phyloP scores from a whole-genome alignment of 2,113 vertebrate species.

The Uria lomvia region DNA sequence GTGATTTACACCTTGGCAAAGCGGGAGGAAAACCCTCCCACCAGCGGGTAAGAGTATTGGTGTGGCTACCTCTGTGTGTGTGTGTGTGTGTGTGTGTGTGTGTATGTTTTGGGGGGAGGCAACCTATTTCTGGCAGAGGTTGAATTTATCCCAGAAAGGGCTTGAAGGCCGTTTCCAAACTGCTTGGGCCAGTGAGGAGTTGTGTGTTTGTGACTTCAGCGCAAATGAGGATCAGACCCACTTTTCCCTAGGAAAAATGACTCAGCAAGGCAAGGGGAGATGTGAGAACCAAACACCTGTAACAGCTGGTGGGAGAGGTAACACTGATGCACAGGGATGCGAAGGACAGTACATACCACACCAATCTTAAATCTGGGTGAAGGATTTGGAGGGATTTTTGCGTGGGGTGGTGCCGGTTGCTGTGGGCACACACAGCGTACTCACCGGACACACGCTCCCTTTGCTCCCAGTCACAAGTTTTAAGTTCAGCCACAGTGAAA shows the following conservation, averaged over 20 bases:
- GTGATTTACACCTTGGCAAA: neutral
- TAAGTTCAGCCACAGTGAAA: neutral
- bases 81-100: neutral
- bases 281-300: rapidly evolving
- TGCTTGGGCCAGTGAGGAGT: rapidly evolving
- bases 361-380: neutral
- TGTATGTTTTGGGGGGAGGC: neutral
- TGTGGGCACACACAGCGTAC: neutral
- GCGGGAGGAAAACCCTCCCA: neutral
- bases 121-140: neutral
- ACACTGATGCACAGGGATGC: rapidly evolving
- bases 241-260: too few species aligned
- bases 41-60: neutral
- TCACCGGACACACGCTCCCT: rapidly evolving
- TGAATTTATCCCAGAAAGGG: neutral
- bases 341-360: neutral
- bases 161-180: neutral
- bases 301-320: neutral
- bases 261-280: neutral
- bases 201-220: neutral
- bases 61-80: too few species aligned
- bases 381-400: neutral
- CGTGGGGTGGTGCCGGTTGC: neutral
- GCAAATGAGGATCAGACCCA: neutral
- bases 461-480: neutral